A percentile compares a stretch with the other conserved stretches of the same genome.
Conservation (phyloP, 2,888 invertebrate genomes). For the Erpobdella octoculata region DNA sequence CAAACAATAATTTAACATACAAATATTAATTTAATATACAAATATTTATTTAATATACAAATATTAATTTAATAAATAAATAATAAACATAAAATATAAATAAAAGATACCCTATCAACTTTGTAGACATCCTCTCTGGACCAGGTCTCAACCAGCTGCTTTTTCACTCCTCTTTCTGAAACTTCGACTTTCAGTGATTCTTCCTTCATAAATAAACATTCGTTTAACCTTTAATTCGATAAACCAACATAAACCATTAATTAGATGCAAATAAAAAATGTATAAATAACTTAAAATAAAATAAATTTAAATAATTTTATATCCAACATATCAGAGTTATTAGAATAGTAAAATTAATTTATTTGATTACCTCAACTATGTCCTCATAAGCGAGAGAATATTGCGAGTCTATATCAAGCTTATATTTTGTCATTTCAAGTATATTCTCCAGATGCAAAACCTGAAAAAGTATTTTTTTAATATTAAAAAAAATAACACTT, state of each 20-base stretch:
- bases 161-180: slow-evolving; percentile 43
- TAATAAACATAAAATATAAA: slow-evolving; percentile 15
- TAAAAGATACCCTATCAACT: slow-evolving; percentile 41
- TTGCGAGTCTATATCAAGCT: slow-evolving; percentile 46
- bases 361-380: slow-evolving; percentile 34
- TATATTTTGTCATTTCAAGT: slow-evolving; percentile 40
- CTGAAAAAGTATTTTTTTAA: slow-evolving; percentile 39
- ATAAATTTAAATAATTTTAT: too few relatives aligned
- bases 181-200: slow-evolving; percentile 42
- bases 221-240: too few relatives aligned
- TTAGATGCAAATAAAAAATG: too few relatives aligned
- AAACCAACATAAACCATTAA: too few relatives aligned
- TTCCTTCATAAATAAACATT: slow-evolving; percentile 41
- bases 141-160: slow-evolving; percentile 43
- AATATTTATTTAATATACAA: not conserved
- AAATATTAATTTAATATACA: too few relatives aligned
- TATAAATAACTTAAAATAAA: too few relatives aligned
- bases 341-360: too few relatives aligned
- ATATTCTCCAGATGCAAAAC: slow-evolving; percentile 46
- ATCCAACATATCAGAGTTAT: too few relatives aligned
- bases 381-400: slow-evolving; percentile 42
- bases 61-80: not conserved
- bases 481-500: too few relatives aligned
- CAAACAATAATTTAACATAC: too few relatives aligned
- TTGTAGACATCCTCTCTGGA: slow-evolving; percentile 43